Evolutionary conservation across 2,888 invertebrate species (phyloP), one percentile per base, ranked within the genome.

Genomic region (Thera obeliscata): DNA sequence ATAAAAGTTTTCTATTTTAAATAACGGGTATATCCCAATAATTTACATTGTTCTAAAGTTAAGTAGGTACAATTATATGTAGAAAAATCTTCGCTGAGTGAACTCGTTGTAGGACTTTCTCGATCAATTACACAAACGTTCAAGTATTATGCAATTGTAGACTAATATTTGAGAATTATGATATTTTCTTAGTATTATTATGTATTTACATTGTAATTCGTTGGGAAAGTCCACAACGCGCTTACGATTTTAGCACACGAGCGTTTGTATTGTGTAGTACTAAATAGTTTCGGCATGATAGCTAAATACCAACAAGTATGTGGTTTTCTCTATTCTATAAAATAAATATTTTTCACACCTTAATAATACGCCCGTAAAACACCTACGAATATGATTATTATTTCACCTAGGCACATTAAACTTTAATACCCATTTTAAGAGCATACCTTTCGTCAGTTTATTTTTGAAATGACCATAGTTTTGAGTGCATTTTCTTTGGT

Each of bases 41-140:
- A 71, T 52, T 52, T 64, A 67, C 69, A 70, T 64, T 67, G 72
- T 75, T 73, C 73, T 85, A 85, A 87, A 78, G 72, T 66, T 88
- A 90, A 88, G 87, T 92, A 91, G 91, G 81, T 85, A 22, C 22
- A 90, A 89, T 87, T 89, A 84, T 83, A 87, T 62, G 66, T 73
- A 69, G 52, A 62, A 62, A 70, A 68, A 58, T 81, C 66, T 77
- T 82, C 82, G 86, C 85, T 85, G 83, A 84, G 75, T 70, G 74
- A 72, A 73, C 74, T 78, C 78, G 73, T 76, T 80, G 78, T 75
- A 77, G 60, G 78, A 81, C 83, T 82, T 79, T 71, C 35, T 43
- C 54, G 60, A 55, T 41, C 50, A 67, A 72, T 57, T 60, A 74
- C 68, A 68, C 64, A 75, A 75, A 79, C 76, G 79, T 83, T 83